Percentiles rank a stretch among this genome's conserved stretches.
Evolutionary conservation across 2,797 vertebrate species (phyloP).

Genomic region (Micromesistius poutassou): DNA sequence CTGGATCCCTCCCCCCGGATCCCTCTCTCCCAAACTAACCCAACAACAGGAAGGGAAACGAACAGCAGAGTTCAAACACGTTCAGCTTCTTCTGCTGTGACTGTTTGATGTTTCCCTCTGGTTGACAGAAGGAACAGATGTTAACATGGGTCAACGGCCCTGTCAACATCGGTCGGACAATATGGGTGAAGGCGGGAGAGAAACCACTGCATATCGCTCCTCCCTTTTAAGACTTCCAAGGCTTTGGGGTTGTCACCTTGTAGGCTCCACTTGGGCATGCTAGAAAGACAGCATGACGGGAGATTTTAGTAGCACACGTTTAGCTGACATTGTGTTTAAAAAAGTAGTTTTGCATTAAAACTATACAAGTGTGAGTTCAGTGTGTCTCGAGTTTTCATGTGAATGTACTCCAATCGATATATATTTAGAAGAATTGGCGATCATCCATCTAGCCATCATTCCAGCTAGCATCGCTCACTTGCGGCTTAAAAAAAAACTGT

Average conservation of each 20-base stretch:
- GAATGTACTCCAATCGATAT: background rate
- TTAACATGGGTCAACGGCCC: no score
- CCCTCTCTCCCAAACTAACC: background rate
- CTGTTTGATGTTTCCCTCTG: no score
- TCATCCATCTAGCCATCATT: conserved; percentile 47
- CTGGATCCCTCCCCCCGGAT: background rate
- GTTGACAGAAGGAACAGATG: no score
- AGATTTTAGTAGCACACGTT: background rate
- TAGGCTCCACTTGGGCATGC: background rate
- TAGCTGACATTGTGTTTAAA: background rate
- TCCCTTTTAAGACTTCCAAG: background rate
- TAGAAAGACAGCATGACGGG: background rate
- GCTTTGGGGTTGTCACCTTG: background rate
- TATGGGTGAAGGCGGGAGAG: background rate
- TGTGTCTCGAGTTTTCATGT: conserved; percentile 26
- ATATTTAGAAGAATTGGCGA: conserved; percentile 25
- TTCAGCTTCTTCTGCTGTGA: background rate
- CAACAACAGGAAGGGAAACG: background rate
- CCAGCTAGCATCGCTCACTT: conserved; percentile 35
- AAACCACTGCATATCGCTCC: background rate
- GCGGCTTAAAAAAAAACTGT: background rate
- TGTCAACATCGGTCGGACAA: background rate
- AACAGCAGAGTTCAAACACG: background rate
- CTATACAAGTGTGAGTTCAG: background rate
- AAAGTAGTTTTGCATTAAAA: background rate